Evolutionary conservation across 2,113 vertebrate species (phyloP).

Genomic region (Zosterops borbonicus): DNA sequence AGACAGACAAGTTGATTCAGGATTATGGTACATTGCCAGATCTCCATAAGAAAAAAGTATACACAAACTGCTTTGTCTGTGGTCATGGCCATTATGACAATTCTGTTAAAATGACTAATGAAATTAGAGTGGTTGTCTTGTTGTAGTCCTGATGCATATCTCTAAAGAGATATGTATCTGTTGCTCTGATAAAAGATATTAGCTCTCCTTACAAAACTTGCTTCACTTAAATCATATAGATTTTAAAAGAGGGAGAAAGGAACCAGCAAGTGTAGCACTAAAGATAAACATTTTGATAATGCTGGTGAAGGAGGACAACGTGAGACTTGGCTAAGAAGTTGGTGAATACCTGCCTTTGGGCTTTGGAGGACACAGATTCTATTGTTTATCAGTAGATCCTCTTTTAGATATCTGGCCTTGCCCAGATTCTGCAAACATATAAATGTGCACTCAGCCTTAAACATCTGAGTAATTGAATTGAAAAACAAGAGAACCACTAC

Average conservation of each 20-base stretch:
- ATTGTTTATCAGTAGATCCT: neutral
- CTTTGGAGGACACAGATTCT: neutral
- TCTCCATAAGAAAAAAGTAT: neutral
- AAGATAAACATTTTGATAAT: neutral
- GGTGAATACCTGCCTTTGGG: neutral
- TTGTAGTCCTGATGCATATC: neutral
- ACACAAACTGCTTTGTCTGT: neutral
- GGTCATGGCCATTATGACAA: neutral
- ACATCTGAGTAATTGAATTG: neutral
- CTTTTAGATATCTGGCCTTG: neutral
- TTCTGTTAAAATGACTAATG: constrained; percentile 19
- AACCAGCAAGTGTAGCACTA: neutral
- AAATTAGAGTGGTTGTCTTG: neutral
- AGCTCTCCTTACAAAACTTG: neutral
- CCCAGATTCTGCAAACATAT: neutral
- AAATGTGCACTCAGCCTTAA: neutral
- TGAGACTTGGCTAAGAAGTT: neutral
- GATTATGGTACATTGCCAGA: neutral
- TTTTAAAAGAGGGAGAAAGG: constrained; percentile 9
- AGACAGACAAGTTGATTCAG: neutral
- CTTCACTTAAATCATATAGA: neutral
- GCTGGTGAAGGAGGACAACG: neutral
- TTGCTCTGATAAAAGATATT: constrained; percentile 17
- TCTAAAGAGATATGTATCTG: neutral
- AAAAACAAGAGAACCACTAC: neutral